Evolutionary conservation across 2,113 vertebrate species (phyloP).

Genomic region (Psittacula cyanocephala): DNA sequence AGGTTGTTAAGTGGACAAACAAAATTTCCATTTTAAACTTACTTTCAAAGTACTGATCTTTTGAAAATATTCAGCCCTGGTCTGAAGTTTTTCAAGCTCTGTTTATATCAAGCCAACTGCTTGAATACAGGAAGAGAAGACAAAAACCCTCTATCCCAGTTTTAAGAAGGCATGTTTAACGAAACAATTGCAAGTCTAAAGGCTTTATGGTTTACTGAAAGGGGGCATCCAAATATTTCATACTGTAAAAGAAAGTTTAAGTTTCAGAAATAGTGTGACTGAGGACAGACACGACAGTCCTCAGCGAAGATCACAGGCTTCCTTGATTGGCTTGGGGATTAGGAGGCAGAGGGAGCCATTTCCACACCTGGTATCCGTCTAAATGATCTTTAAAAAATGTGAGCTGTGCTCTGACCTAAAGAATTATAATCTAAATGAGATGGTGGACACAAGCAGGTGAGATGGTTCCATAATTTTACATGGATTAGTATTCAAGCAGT

Average conservation of each 20-base stretch:
- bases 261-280: neutral
- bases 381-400: neutral
- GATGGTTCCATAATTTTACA: neutral
- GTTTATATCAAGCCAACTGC: neutral
- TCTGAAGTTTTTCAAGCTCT: neutral
- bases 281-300: neutral
- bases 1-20: neutral
- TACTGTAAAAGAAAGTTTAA: neutral
- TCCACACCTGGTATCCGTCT: neutral
- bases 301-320: neutral
- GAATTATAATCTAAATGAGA: neutral
- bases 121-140: neutral
- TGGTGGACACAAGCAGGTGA: neutral
- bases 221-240: neutral
- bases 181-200: neutral
- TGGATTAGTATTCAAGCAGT: neutral
- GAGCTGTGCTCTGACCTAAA: neutral
- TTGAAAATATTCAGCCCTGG: neutral
- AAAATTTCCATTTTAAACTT: neutral
- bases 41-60: neutral
- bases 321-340: neutral
- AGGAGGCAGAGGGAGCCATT: neutral
- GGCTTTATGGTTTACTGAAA: neutral
- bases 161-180: neutral
- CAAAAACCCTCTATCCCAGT: neutral